Evolutionary conservation across 23 tunicate genomes (phyloP).

Genomic region (Phallusia fumigata): DNA sequence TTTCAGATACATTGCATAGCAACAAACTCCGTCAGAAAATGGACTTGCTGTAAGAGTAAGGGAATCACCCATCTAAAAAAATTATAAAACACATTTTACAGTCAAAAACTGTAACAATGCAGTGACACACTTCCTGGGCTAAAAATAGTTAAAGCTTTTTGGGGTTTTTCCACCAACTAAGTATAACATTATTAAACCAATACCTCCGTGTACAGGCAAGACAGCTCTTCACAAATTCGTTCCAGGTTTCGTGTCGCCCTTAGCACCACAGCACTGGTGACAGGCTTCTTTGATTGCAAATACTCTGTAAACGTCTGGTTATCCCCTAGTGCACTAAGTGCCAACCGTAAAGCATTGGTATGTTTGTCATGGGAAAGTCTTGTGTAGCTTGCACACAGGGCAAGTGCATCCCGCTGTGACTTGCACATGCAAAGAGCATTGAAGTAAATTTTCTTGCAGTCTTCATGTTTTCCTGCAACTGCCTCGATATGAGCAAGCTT

Average conservation of each 20-base stretch:
- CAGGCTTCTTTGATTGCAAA: slow-evolving; percentile 30
- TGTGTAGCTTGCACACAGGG: slow-evolving; percentile 29
- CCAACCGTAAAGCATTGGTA: slow-evolving; percentile 4
- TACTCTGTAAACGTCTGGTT: slow-evolving; percentile 29
- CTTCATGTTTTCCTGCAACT: slow-evolving; percentile 41
- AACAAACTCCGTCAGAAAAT: slow-evolving; percentile 27
- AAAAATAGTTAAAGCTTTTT: background rate
- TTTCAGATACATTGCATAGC: slow-evolving; percentile 3
- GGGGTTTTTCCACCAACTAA: background rate
- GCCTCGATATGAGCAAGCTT: slow-evolving; percentile 65
- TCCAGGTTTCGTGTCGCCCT: slow-evolving; percentile 27
- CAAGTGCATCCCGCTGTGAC: slow-evolving; percentile 27
- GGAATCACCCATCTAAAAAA: background rate
- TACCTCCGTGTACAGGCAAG: slow-evolving; percentile 56
- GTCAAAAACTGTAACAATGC: background rate
- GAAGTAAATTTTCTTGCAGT: slow-evolving; percentile 36
- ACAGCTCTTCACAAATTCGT: slow-evolving; percentile 54
- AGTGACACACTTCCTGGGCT: background rate
- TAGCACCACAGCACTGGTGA: slow-evolving; percentile 37
- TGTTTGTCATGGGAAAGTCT: slow-evolving; percentile 18
- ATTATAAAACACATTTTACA: background rate
- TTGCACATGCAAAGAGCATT: slow-evolving; percentile 58
- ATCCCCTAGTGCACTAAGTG: slow-evolving; percentile 58
- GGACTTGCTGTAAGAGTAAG: slow-evolving; percentile 5
- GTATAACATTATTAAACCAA: background rate